Evolutionary conservation across 2,888 invertebrate genomes (phyloP), one percentile per base, ranked within the genome.

Genomic region (Volucella bombylans): DNA sequence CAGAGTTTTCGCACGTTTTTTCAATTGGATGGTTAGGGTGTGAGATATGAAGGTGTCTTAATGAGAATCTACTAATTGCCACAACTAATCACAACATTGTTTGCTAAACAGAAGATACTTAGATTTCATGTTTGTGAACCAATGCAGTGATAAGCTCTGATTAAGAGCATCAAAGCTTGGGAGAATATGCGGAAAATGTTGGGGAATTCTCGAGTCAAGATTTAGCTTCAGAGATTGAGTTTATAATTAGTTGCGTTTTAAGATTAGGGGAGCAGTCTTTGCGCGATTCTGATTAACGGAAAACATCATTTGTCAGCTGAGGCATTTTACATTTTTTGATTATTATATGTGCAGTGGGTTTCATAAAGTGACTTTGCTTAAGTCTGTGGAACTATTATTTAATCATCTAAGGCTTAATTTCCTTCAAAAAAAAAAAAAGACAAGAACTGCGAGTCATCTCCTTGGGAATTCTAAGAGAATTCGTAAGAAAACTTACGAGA

Each of bases 1-100:
- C 50, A 52, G 57, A 72, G 57, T 72, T 72, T 43, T 49, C 55
- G 74, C 71, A 83, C 83, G 71, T 76, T 77, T 76, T 67, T 43
- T 15, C 43, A 12, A 62, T 71, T 59, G 4, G 61, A 71, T 47
- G 12, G 50, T 38, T 41, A n/a, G 74, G 61, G 62, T 45, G 67
- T 71, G 74, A 65, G 31, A 31, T 31, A 31, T 31, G 6, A 31
- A 31, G 6, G 69, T 4, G 43, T 9, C n/a, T 74, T 83, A 61
- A 67, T 80, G 59, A 47, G 43, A 39, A 43, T 55, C 64, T 57
- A 45, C 43, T 69, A 71, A 79, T 83, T 55, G 65, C 41, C 71
- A 71, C 57, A 71, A 69, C 69, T 54, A 67, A 65, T 64, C 71
- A 55, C 23, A 78, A 72, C 43, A 64, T 64, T 59, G 47, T 68